phyloP scores from a whole-genome alignment of 2,888 invertebrate genomes.

The Sacculina carcini region DNA sequence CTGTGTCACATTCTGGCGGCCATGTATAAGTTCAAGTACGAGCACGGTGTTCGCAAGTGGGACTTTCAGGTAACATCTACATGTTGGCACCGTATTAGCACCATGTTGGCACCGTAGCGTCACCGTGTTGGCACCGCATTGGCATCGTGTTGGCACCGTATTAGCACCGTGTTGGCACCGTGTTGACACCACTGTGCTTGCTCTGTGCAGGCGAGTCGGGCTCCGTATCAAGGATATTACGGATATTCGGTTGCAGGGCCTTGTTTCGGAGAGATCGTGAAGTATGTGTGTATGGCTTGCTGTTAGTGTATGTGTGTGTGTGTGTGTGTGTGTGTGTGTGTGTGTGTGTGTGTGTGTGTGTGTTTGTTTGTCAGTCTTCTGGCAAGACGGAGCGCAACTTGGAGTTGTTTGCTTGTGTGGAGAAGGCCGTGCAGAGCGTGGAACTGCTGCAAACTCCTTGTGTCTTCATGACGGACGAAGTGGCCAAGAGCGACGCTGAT shows the following conservation, averaged over 20 bases:
- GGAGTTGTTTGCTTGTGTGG: conserved; percentile 74
- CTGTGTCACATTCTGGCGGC: conserved; percentile 77
- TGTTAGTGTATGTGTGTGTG: neutral
- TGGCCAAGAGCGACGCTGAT: conserved; percentile 30
- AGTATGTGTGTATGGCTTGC: neutral
- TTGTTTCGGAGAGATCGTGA: conserved; percentile 1
- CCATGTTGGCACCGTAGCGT: too few relatives aligned
- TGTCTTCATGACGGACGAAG: conserved; percentile 53
- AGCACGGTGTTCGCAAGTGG: conserved; percentile 84
- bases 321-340: neutral
- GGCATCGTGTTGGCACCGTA: too few relatives aligned
- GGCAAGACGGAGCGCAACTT: conserved; percentile 71
- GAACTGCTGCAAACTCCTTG: conserved; percentile 48
- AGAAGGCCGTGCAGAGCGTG: conserved; percentile 51
- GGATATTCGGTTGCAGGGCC: neutral
- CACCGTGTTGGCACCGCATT: too few relatives aligned
- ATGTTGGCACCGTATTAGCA: too few relatives aligned
- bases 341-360: neutral
- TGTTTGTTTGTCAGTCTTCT: conserved; percentile 39
- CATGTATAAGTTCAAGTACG: conserved; percentile 82
- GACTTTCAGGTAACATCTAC: conserved; percentile 60
- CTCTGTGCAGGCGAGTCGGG: too few relatives aligned
- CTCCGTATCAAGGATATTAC: neutral
- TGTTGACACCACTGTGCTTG: too few relatives aligned
- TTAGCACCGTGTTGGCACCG: too few relatives aligned